phyloP scores from a whole-genome alignment of 2,113 vertebrate species.

The Elephantulus edwardii region DNA sequence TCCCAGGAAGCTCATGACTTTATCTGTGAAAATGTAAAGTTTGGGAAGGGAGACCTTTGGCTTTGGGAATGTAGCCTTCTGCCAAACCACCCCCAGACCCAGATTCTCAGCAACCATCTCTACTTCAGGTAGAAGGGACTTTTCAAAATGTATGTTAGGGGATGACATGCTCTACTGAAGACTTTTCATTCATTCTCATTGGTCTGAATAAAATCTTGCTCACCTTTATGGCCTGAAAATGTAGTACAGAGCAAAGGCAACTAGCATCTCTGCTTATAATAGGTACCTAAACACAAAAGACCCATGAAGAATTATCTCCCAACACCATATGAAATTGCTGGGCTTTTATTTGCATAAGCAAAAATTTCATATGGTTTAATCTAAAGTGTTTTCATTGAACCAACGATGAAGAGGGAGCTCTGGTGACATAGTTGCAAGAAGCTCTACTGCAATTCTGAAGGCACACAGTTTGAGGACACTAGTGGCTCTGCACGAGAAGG shows the following conservation, averaged over 20 bases:
- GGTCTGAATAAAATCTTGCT: background rate
- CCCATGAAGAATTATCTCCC: background rate
- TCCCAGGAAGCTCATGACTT: background rate
- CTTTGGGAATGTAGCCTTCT: background rate
- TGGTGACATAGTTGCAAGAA: too few relatives aligned
- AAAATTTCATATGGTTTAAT: background rate
- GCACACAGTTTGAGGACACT: too few relatives aligned
- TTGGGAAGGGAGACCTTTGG: too few relatives aligned
- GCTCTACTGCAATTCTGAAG: too few relatives aligned
- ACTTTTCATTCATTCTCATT: background rate
- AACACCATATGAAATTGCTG: background rate
- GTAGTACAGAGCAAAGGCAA: background rate
- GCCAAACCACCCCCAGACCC: background rate
- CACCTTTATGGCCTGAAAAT: background rate
- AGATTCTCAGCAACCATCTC: background rate
- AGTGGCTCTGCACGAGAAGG: too few relatives aligned
- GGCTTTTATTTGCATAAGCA: background rate
- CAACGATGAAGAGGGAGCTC: too few relatives aligned
- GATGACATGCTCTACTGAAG: background rate
- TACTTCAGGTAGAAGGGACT: background rate
- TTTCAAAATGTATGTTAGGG: background rate
- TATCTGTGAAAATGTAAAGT: background rate
- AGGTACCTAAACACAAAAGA: background rate
- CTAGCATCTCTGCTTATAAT: background rate
- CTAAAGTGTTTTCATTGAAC: background rate